Evolutionary conservation across 2,797 vertebrate genomes (phyloP).

Genomic region (Aphelocoma californica): DNA sequence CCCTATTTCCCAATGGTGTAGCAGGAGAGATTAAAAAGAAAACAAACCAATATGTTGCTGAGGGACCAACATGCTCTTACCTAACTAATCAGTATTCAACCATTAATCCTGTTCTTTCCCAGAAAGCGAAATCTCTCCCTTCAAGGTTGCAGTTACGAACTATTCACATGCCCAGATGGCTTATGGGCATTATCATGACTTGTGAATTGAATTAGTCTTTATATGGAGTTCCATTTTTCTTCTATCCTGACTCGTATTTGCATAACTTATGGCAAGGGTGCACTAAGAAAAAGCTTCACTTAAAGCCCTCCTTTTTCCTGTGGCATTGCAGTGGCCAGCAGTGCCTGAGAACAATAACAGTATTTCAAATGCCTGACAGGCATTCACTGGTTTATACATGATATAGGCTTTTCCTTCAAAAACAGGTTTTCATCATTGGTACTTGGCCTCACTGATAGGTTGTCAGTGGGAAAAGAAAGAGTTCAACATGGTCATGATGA

Average conservation of each 20-base stretch:
- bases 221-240: not conserved
- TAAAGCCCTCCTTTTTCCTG: not conserved
- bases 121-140: conserved; percentile 11
- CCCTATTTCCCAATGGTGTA: not conserved
- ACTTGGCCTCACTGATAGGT: not conserved
- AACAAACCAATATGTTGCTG: not conserved
- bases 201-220: conserved; percentile 18
- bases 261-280: not conserved
- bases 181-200: not conserved
- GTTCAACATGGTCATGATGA: not conserved
- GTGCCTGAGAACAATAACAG: not conserved
- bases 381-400: not conserved
- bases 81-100: not conserved
- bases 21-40: conserved; percentile 9
- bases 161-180: not conserved
- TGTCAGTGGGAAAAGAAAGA: not conserved
- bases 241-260: not conserved
- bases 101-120: conserved; percentile 21
- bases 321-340: not conserved
- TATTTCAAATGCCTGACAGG: not conserved
- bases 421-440: not conserved
- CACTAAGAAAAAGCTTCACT: not conserved
- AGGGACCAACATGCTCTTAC: not conserved
- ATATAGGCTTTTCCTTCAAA: not conserved
- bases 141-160: conserved; percentile 17